Evolutionary conservation across 2,113 vertebrate species (phyloP), one percentile per base, ranked within the genome.

Genomic region (Chaetorhynchus papuensis): DNA sequence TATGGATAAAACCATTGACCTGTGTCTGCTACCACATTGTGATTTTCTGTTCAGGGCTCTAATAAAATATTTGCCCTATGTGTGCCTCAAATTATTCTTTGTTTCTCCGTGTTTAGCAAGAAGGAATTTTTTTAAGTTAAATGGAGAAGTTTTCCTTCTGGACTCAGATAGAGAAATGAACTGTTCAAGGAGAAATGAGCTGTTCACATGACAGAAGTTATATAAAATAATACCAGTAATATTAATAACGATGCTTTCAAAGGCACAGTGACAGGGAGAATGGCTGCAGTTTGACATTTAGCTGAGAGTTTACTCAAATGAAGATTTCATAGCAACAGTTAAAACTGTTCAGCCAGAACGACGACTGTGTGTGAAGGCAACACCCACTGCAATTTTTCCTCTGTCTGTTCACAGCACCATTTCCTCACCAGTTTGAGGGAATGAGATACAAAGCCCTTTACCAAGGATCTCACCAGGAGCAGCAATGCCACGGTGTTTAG

Each of bases 241-340:
- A 93, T 74, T 59, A 81, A 89, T 70, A 93, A 81, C 0, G 2
- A 22, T 31, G 33, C 50, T 72, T 93, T 92, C 83, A 66, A 77
- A 83, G 39, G n/a, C 47, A 50, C 60, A 41, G 39, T 47, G 77
- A 60, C 39, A 52, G 56, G 33, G 33, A 63, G 54, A 92, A 61
- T 42, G 24, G 23, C 68, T 59, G 24, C 45, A 63, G 59, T 33
- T 80, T 86, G 68, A 70, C 80, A 78, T 92, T 89, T 81, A 93
- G 47, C 64, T 45, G 72, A 49, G 61, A 81, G 66, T 56, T 94
- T 83, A 77, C 60, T 39, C 44, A 90, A 89, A 92, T 63, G 60
- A 75, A 86, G 71, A 54, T 69, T 92, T 88, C 80, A 18, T 47
- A 80, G 72, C 54, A 94, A 85, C 75, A 74, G 64, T 81, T 94